Evolutionary conservation across 2,113 vertebrate species (phyloP), one percentile per base, ranked within the genome.

Genomic region (Solea senegalensis): DNA sequence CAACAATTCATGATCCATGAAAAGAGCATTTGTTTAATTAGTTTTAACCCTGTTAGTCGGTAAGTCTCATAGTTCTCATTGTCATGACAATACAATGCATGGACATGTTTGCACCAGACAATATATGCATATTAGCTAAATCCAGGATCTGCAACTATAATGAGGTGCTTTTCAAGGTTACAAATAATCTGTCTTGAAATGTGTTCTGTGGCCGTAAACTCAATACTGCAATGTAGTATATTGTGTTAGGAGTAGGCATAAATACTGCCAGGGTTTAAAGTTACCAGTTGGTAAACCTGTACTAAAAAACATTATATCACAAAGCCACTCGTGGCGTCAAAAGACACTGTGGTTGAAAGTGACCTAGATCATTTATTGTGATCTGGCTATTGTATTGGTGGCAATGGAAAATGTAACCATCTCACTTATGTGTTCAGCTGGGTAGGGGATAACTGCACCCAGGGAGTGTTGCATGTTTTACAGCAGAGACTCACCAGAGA

Each of bases 391-490:
- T 82, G 80, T 77, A 80, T 77, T 56, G 45, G 69, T 50, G 51
- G 59, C 21, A 56, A 65, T 63, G 70, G 66, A 76, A 79, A 56
- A 66, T 0, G 5, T 48, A 63, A 55, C 59, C n/a, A 43, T 46
- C 8, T 72, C 51, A 67, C 79, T 77, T n/a, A 45, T 82, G 79
- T 69, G 55, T 73, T 74, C 54, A 72, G 55, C 72, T 69, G 54
- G 21, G 12, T 44, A 34, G 52, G 60, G 51, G 60, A 70, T 65
- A 57, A 53, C 51, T 58, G 54, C 66, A 53, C 46, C 28, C 51
- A 27, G 64, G 55, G 58, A 71, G 57, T 58, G 58, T 39, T 64
- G 12, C n/a, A 3, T 63, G 52, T 73, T 52, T 72, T 61, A 57
- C 44, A 64, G 16, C 55, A 54, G 51, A 34, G 52, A 58, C 49